Base-by-base conservation (phyloP, 2,888 invertebrate species). In the Drosophila histrio region DNA sequence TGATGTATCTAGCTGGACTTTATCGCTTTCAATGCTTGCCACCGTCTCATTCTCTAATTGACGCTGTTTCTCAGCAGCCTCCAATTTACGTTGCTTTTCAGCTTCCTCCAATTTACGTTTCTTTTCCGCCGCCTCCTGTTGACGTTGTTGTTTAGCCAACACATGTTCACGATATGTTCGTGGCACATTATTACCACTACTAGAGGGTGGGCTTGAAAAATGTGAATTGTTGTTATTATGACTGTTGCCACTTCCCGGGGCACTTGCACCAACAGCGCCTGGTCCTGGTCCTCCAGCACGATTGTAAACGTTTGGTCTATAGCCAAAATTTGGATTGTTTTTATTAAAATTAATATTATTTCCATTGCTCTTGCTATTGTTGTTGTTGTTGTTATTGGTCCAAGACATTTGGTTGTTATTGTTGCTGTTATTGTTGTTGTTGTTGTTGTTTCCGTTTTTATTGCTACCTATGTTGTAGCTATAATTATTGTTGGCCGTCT, bases 81-180 rank as follows among this genome's bases (percentile, higher is more conserved):
- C 26, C n/a, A 72, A 13, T 5, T 46, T 30, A 3, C 74, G 63
- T 6, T 32, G 36, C 30, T 60, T 67, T 4, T 58, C 57, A 11
- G 64, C 62, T 2, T 38, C 56, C 5, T 57, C 30, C 11, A 5
- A 11, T 19, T 58, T 59, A 1, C 68, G 64, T 15, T 50, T 38
- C 28, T 56, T 59, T 6, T 60, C 50, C 1, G 21, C 36, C 36
- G 47, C 57, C 11, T 60, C 28, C 15, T 32, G 2, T 2, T 32
- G 32, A 15, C 32, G 32, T 32, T 32, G 13, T 32, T 60, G 13
- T 22, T 84, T 91, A 3, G 89, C 89, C 61, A 88, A 75, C 9
- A 77, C 77, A 58, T 89, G 87, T 69, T 91, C 90, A 0, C 80
- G 72, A 59, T 91, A 91, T 0, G 91, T 91, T 2, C 80, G 72